Evolutionary conservation across 2,888 invertebrate species (phyloP), one percentile per base, ranked within the genome.

Genomic region (Chrysolina oricalcia): DNA sequence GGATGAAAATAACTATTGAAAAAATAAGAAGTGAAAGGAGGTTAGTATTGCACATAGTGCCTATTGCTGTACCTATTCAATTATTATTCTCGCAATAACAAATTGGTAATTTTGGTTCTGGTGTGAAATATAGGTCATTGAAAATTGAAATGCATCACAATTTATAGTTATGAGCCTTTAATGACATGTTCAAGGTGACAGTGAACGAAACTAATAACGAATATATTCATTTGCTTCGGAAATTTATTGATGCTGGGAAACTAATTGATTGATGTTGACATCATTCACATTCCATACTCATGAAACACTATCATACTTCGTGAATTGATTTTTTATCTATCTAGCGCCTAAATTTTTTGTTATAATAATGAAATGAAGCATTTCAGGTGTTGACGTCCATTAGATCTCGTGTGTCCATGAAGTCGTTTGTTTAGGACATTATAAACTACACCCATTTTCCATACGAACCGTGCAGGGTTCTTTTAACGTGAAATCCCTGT

Each of bases 111-210:
- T 66, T 68, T 19, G 68, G 41, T 68, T 68, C 40, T 35, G 53
- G 17, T 41, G 68, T 68, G 19, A 56, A 68, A 68, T 68, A 68
- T 68, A 41, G 68, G 68, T 68, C 68, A 68, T 68, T 68, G 68
- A 68, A 68, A 48, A 68, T 68, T 68, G 67, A 68, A 68, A 50
- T 67, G 17, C 50, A 46, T 67, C 50, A 56, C 59, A 15, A n/a
- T 27, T 23, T 13, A 23, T n/a, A 59, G 35, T n/a, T 35, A 5
- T n/a, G 9, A 59, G 59, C 15, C n/a, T 17, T 2, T 50, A 27
- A 59, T 59, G 9, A 27, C 27, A 27, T 9, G 27, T 59, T 59
- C 27, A 59, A 59, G 27, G 59, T n/a, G 23, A 59, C 15, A 27
- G n/a, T 23, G 23, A 59, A 59, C 23, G 10, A 56, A 53, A 56